phyloP scores from a whole-genome alignment of 1,140 invertebrate species.

The Archegozetes longisetosus region DNA sequence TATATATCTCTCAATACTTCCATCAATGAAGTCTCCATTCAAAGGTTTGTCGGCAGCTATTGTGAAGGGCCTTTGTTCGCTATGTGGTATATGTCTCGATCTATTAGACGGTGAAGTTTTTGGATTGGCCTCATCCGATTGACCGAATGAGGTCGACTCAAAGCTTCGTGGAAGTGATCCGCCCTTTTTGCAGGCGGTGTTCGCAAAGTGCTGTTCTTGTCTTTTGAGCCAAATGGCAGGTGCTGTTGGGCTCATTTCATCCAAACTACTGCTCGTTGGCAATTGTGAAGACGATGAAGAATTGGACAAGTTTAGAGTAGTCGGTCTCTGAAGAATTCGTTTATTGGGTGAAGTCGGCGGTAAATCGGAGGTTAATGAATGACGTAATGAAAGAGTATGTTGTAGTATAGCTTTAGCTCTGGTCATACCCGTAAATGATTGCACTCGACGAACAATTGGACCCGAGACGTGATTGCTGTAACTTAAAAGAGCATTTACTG shows the following conservation, averaged over 20 bases:
- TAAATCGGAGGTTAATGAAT: constrained; percentile 6
- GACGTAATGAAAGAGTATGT: constrained; percentile 18
- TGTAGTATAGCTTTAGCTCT: constrained; percentile 18
- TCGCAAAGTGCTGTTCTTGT: constrained; percentile 35
- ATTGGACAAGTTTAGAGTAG: not conserved
- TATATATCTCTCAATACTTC: constrained; percentile 3
- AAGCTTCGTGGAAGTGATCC: constrained; percentile 61
- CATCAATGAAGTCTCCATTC: constrained; percentile 17
- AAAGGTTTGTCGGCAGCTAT: constrained; percentile 48
- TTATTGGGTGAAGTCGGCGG: not conserved
- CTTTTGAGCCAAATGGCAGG: constrained; percentile 44
- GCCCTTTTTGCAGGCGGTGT: constrained; percentile 41
- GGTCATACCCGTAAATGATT: constrained; percentile 21
- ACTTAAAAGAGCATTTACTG: not conserved
- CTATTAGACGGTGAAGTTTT: not conserved
- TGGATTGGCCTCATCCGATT: not conserved
- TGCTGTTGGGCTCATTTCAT: constrained; percentile 32
- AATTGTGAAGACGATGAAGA: constrained; percentile 17
- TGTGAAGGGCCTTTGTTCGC: constrained; percentile 42
- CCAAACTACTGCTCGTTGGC: constrained; percentile 18
- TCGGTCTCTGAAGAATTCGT: not conserved
- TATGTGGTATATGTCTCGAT: not conserved
- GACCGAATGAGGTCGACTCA: constrained; percentile 27
- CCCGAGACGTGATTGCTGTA: not conserved
- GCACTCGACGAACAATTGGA: constrained; percentile 15